Evolutionary conservation across 2,888 invertebrate genomes (phyloP).

Genomic region (Clostera curtula): DNA sequence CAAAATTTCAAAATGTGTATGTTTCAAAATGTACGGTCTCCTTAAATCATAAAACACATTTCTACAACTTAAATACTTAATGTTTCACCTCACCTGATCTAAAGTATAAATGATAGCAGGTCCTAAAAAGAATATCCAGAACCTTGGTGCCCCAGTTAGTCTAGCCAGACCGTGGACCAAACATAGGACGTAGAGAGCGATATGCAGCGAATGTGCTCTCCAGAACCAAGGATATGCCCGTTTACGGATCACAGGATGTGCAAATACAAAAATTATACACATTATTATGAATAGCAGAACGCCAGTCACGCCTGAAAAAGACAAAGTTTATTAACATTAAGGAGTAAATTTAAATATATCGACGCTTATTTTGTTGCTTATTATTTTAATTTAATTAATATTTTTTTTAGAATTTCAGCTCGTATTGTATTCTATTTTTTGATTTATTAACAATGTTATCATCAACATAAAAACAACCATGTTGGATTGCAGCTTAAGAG

Average conservation of each 20-base stretch:
- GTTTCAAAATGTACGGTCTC: too few relatives aligned
- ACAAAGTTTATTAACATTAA: background rate
- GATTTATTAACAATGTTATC: too few relatives aligned
- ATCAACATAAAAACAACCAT: too few relatives aligned
- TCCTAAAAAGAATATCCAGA: slow-evolving; percentile 95
- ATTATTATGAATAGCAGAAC: slow-evolving; percentile 91
- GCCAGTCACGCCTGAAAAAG: slow-evolving; percentile 83
- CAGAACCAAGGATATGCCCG: slow-evolving; percentile 97
- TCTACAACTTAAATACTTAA: background rate
- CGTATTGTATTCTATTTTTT: too few relatives aligned
- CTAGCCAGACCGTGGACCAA: slow-evolving; percentile 93
- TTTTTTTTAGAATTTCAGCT: background rate
- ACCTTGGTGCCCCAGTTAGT: slow-evolving; percentile 91
- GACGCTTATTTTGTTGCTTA: background rate
- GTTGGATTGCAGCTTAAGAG: too few relatives aligned
- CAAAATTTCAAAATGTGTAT: too few relatives aligned
- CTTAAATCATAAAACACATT: too few relatives aligned
- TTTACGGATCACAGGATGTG: slow-evolving; percentile 93
- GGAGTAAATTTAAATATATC: background rate
- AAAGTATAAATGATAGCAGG: slow-evolving; percentile 92
- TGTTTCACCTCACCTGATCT: slow-evolving; percentile 80
- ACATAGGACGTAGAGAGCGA: slow-evolving; percentile 88
- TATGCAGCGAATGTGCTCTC: slow-evolving; percentile 93
- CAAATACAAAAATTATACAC: slow-evolving; percentile 97
- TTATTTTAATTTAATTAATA: background rate